phyloP scores from a whole-genome alignment of 2,797 vertebrate species.

The Mallotus villosus region DNA sequence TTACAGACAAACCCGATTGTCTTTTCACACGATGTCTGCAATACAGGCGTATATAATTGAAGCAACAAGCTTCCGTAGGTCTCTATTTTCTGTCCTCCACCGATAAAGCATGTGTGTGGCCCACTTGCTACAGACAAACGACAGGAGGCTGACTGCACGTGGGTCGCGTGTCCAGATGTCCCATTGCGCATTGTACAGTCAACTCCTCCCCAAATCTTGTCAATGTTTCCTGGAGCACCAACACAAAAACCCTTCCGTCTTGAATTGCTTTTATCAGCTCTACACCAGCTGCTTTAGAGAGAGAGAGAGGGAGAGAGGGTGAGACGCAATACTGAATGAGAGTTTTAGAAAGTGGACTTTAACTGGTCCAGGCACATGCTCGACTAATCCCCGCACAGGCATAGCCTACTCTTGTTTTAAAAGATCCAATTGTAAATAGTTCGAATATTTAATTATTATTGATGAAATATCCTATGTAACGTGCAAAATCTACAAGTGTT shows the following conservation, averaged over 20 bases:
- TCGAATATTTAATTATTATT: neutral
- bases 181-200: conserved; percentile 5
- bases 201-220: conserved; percentile 10
- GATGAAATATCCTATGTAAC: neutral
- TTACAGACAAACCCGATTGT: neutral
- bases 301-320: neutral
- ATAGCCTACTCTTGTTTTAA: neutral
- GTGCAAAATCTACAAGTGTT: neutral
- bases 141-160: conserved; percentile 18
- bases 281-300: conserved; percentile 5
- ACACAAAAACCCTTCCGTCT: conserved; percentile 11
- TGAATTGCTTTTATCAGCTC: conserved; percentile 15
- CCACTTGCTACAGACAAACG: neutral
- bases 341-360: conserved; percentile 16
- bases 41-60: neutral
- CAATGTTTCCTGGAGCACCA: conserved; percentile 22
- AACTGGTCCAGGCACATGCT: neutral
- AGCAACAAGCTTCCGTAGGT: neutral
- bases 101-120: neutral
- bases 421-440: neutral
- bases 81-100: neutral
- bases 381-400: neutral
- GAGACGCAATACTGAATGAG: too few relatives aligned
- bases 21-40: neutral
- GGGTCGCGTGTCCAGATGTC: conserved; percentile 46